Percentiles rank a stretch among this genome's conserved stretches.
Evolutionary conservation across 2,888 invertebrate species (phyloP).

Genomic region (Pterostichus niger): DNA sequence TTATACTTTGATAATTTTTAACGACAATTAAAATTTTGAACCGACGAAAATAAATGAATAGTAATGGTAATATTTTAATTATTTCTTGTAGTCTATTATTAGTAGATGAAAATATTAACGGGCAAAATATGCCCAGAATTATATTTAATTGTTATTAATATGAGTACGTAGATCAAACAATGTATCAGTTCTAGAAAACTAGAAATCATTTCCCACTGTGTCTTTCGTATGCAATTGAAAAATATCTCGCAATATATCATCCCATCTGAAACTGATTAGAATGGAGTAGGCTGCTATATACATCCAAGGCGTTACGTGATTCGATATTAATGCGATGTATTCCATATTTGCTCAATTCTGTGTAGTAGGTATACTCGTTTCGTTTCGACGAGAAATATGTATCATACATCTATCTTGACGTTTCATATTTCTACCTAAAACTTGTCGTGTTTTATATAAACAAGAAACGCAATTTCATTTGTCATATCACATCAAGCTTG

Average conservation of each 20-base stretch:
- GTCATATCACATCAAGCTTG: conserved; percentile 40
- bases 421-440: conserved; percentile 54
- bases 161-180: too few species aligned
- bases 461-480: conserved; percentile 58
- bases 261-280: conserved; percentile 24
- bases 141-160: too few species aligned
- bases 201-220: too few species aligned
- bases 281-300: neutral
- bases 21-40: too few species aligned
- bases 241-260: neutral
- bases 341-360: conserved; percentile 26
- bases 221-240: neutral
- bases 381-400: conserved; percentile 42
- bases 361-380: conserved; percentile 18
- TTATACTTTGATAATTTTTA: too few species aligned
- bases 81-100: too few species aligned
- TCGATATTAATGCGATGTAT: conserved; percentile 26
- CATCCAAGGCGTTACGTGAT: conserved; percentile 22
- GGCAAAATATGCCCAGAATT: too few species aligned
- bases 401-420: conserved; percentile 55
- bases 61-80: too few species aligned
- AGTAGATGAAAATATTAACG: too few species aligned
- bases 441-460: conserved; percentile 56
- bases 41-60: too few species aligned
- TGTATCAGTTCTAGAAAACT: too few species aligned